These are phyloP conservation scores for Tachysurus vachellii DNA, from an alignment of 2,113 vertebrate species.

Conservation along the genomic window DNA sequence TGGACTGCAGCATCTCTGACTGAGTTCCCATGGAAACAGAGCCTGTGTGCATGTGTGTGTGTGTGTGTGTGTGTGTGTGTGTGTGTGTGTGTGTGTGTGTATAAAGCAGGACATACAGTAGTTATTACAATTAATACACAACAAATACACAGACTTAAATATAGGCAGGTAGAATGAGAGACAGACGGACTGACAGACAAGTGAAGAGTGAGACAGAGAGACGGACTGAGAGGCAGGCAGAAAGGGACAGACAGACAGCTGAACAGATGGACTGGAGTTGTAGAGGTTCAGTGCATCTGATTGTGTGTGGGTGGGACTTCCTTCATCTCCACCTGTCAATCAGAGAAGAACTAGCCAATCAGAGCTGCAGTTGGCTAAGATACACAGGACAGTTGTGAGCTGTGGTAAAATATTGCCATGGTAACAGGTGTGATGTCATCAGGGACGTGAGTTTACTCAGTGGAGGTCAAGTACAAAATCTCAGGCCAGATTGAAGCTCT, in stretches of 20 bases:
- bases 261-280: background rate
- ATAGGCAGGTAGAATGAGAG: background rate
- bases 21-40: constrained; percentile 52
- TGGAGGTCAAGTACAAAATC: background rate
- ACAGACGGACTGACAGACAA: background rate
- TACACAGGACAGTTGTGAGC: background rate
- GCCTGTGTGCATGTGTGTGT: constrained; percentile 36
- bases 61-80: background rate
- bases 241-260: no score
- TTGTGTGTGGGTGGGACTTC: background rate
- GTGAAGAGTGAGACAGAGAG: background rate
- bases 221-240: background rate
- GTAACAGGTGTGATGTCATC: background rate
- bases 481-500: background rate
- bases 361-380: background rate
- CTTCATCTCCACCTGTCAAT: background rate
- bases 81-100: background rate
- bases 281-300: background rate
- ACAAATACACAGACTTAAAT: no score
- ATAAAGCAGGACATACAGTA: background rate
- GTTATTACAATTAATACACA: background rate
- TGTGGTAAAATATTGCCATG: background rate
- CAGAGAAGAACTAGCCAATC: background rate
- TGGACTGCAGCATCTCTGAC: constrained; percentile 43
- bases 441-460: background rate